A percentile compares a stretch with the other conserved stretches of the same genome.
Conservation (phyloP, 2,113 vertebrate genomes). For the Carollia perspicillata region DNA sequence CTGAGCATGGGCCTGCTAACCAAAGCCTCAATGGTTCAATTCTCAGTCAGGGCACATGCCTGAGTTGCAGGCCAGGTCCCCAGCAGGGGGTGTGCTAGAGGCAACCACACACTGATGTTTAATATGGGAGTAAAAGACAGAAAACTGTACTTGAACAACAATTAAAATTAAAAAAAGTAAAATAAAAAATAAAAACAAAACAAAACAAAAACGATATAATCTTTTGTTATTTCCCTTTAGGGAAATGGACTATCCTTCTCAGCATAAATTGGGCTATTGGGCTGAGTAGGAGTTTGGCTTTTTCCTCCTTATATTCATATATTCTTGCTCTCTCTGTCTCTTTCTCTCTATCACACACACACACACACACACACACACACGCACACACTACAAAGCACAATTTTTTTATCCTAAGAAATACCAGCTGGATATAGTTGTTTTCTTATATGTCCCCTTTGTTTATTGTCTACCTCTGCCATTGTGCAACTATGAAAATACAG, state of each 20-base stretch:
- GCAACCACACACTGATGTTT: too few relatives aligned
- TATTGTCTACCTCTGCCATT: neutral
- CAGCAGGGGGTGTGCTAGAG: too few relatives aligned
- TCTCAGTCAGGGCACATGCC: too few relatives aligned
- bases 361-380: neutral
- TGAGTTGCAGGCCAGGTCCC: too few relatives aligned
- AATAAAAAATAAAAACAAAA: neutral
- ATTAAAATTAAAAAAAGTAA: too few relatives aligned
- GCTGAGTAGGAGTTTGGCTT: neutral
- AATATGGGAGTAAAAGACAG: too few relatives aligned
- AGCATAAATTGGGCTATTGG: neutral
- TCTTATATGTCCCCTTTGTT: neutral
- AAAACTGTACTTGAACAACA: too few relatives aligned
- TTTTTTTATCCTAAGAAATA: neutral
- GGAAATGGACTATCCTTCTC: neutral
- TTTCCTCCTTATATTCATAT: neutral
- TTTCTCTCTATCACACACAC: neutral
- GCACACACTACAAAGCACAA: neutral
- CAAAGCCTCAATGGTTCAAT: too few relatives aligned
- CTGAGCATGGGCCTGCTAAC: too few relatives aligned
- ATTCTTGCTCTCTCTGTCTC: neutral
- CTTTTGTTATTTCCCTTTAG: neutral
- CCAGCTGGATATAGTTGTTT: neutral
- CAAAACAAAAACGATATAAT: neutral
- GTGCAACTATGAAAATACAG: neutral